Base-by-base conservation (phyloP, 1,140 invertebrate species). In the Drosophila kikkawai region DNA sequence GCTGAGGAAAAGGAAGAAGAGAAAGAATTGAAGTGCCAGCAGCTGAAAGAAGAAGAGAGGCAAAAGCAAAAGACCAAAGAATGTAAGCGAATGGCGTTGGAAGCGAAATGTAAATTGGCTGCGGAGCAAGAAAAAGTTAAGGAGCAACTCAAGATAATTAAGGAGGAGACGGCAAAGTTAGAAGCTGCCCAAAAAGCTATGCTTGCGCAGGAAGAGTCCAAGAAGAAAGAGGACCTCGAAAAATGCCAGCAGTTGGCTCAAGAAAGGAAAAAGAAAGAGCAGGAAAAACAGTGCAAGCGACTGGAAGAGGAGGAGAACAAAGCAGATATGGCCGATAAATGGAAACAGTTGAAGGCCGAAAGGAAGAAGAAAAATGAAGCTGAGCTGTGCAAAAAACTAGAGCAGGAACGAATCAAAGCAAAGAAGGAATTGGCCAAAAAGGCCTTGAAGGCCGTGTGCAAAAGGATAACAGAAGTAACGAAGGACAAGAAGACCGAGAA, bases 401-500 rank as follows among this genome's bases (percentile, higher is more conserved):
- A 13, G 22, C 15, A 50, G 22, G 47, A 29, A 11, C 5, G n/a
- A 4, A 12, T 12, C 2, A 66, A 17, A 29, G 15, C n/a, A 12
- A 13, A n/a, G 1, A 48, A n/a, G 4, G n/a, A 37, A 29, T 11
- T 39, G n/a, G 19, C 19, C 13, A 26, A 68, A 3, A 32, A 7
- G 7, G 12, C 37, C 17, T 6, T 55, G 4, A 9, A 68, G 4
- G n/a, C 39, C 0, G 22, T 68, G 2, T 68, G 67, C 39, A 55
- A 70, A 44, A 70, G 39, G 13, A 3, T 70, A 11, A 66, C 36
- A 7, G 37, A 69, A 53, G 36, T 36, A 19, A 42, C 9, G 8
- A 1, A 22, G 15, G 15, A 55, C 7, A 51, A 53, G 36, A 37
- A 36, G n/a, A 9, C 1, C 1, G 37, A 45, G 7, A 55, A 68